These are phyloP conservation scores for Drosophila littoralis DNA, from an alignment of 1,140 invertebrate genomes.

Conservation along the genomic window DNA sequence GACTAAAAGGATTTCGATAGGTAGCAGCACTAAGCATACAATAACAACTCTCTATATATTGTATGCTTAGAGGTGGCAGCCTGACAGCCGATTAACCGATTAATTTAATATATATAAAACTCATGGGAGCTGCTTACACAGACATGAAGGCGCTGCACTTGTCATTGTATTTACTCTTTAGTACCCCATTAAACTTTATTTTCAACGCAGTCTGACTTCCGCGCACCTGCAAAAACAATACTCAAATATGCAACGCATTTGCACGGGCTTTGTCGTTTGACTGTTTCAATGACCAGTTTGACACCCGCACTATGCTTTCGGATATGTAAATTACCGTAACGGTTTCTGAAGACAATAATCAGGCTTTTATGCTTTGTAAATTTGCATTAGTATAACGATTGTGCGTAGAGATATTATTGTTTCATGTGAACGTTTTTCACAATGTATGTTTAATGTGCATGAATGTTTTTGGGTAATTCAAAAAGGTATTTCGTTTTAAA, in stretches of 20 bases:
- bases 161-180: no score
- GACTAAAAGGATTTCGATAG: no score
- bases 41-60: no score
- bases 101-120: no score
- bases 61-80: no score
- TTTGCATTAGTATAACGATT: not conserved
- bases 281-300: not conserved
- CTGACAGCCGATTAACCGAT: no score
- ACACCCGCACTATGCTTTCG: conserved; percentile 1
- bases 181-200: not conserved
- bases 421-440: not conserved
- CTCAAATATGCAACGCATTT: conserved; percentile 5
- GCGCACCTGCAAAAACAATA: conserved; percentile 15
- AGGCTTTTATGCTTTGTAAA: not conserved
- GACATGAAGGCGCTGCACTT: no score
- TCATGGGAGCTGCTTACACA: no score
- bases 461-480: no score
- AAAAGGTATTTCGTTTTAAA: no score
- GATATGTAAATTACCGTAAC: conserved; percentile 7
- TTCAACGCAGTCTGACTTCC: conserved; percentile 5
- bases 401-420: not conserved
- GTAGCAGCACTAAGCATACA: no score
- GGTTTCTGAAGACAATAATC: not conserved
- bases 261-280: not conserved
- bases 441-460: no score